phyloP scores from a whole-genome alignment of 2,888 invertebrate genomes.

The Neoitamus cyanurus region DNA sequence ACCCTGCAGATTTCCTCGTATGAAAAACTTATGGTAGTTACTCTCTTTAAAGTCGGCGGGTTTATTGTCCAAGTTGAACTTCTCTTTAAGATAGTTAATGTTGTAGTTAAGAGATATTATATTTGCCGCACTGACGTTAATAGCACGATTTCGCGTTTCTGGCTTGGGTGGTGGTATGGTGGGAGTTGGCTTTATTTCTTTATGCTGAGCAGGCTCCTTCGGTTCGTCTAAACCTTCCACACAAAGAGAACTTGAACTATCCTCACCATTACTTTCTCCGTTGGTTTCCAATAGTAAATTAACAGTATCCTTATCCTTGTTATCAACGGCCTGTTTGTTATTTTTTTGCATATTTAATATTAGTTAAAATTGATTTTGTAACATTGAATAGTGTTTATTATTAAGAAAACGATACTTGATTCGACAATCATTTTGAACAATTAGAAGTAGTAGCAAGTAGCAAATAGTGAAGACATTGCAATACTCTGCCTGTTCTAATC shows the following conservation, averaged over 20 bases:
- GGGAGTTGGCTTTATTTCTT: neutral
- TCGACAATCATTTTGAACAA: neutral
- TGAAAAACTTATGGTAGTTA: conserved; percentile 33
- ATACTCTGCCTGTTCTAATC: neutral
- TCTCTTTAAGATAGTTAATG: conserved; percentile 18
- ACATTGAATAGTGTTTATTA: neutral
- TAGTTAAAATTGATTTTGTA: neutral
- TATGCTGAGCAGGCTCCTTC: conserved; percentile 3
- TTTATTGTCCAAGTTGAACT: conserved; percentile 32
- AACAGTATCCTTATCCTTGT: conserved; percentile 26
- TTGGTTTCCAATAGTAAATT: conserved; percentile 21
- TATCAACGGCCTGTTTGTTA: conserved; percentile 27
- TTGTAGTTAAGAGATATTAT: conserved; percentile 30
- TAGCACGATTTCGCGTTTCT: neutral
- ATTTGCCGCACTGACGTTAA: conserved; percentile 9
- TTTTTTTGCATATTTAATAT: neutral
- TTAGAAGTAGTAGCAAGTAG: neutral
- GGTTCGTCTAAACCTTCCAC: conserved; percentile 25
- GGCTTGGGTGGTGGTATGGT: neutral
- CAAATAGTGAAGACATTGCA: neutral
- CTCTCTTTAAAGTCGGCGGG: conserved; percentile 18
- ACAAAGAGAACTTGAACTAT: conserved; percentile 30
- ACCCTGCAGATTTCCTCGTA: conserved; percentile 60
- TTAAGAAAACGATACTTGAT: neutral
- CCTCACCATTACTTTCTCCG: conserved; percentile 21